Base-by-base conservation (phyloP, 1,140 invertebrate species). In the Ladona fulva region DNA sequence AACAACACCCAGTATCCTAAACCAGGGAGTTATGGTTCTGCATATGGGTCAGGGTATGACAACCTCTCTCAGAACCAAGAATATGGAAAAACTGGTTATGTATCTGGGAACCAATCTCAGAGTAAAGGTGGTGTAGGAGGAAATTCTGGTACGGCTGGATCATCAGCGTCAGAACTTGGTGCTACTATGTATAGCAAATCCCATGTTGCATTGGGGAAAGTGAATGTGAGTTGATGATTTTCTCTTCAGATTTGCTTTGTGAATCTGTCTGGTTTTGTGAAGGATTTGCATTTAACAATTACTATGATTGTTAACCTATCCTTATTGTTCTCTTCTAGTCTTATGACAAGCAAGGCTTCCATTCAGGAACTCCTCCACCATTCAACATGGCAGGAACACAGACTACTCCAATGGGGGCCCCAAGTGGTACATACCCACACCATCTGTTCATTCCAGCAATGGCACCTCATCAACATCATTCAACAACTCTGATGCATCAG, bases 341-440 rank as follows among this genome's bases (percentile, higher is more conserved):
- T 3, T 94, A 94, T 84, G 93, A 95, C 79, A 95, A 95, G 86
- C 92, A 93, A 84, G 91, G 90, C 82, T 94, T 94, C 86, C 93
- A 94, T 84, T 92, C 92, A 75, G 92, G 91, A 77, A 94, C 93
- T 52, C 93, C 93, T 25, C 93, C 93, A 37, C 93, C 93, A 42
- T 94, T 94, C 84, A 91, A 90, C 77, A 84, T 94, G 80, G 87
- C 91, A 42, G 91, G 91, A 66, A 92, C 88, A 79, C 92, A 93
- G 82, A 92, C 88, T 80, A 91, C 91, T 76, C 91, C 90, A 37
- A 87, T 92, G 80, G 85, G 84, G 66, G 89, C 89, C 14, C 91
- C 91, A 19, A 89, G 89, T 80, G 90, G 89, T 79, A 89, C 90
- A 3, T 89, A 88, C 80, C 82, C 86, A 42, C 89, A 90, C 3